Evolutionary conservation across 1,140 invertebrate genomes (phyloP).

Genomic region (Drosophila ohnishii): DNA sequence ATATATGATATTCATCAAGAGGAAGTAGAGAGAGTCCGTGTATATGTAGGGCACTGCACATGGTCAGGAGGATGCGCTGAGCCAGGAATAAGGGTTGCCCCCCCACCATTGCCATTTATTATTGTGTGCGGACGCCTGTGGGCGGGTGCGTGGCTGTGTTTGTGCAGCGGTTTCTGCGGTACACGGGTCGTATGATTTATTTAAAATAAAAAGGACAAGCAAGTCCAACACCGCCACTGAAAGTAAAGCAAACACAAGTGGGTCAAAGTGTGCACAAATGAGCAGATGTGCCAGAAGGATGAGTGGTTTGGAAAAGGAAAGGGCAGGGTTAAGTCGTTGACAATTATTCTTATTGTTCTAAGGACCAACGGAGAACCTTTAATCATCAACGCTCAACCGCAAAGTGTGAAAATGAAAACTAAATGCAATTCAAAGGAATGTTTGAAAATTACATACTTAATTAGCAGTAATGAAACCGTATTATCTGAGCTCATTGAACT

Average conservation of each 20-base stretch:
- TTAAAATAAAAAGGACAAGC: slow-evolving; percentile 57
- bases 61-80: slow-evolving; percentile 31
- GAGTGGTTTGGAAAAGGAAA: background rate
- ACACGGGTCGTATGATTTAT: slow-evolving; percentile 72
- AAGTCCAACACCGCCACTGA: slow-evolving; percentile 12
- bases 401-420: background rate
- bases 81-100: background rate
- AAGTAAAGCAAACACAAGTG: slow-evolving; percentile 47
- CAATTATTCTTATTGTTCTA: slow-evolving; percentile 36
- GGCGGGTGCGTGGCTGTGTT: slow-evolving; percentile 38
- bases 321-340: slow-evolving; percentile 34
- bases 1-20: slow-evolving; percentile 55
- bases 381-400: background rate
- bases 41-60: slow-evolving; percentile 3
- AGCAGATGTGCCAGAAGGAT: slow-evolving; percentile 23
- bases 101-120: slow-evolving; percentile 12
- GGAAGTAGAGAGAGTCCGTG: slow-evolving; percentile 13
- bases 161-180: slow-evolving; percentile 63
- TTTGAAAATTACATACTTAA: background rate
- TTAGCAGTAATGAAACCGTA: slow-evolving; percentile 8
- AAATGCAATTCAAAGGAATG: background rate
- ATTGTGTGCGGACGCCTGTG: slow-evolving; percentile 11
- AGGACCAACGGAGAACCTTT: background rate
- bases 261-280: slow-evolving; percentile 60
- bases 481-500: background rate